A percentile compares a stretch with the other conserved stretches of the same genome.
Conservation (phyloP, 2,113 vertebrate species). For the Accipiter virgatus region DNA sequence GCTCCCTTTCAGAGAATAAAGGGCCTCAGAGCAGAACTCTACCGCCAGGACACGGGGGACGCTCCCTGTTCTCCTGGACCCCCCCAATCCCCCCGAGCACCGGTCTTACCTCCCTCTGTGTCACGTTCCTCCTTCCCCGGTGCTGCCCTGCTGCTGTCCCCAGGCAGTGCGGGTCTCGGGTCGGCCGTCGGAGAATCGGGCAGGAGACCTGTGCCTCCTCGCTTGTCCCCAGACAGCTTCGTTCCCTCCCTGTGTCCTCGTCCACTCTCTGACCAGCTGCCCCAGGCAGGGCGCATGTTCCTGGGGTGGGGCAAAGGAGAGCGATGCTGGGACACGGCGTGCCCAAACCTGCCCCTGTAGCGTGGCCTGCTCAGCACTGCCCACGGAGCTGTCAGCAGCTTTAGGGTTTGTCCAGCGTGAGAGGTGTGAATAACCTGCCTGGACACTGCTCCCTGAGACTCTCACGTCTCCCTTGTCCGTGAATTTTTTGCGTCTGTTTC, state of each 20-base stretch:
- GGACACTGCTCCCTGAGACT: background rate
- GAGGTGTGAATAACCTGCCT: background rate
- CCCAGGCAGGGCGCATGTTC: background rate
- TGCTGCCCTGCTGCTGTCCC: background rate
- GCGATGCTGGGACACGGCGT: fast-evolving
- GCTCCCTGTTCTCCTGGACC: background rate
- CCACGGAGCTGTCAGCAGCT: fast-evolving
- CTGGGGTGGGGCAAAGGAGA: background rate
- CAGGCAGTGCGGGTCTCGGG: background rate
- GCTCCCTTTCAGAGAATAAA: background rate
- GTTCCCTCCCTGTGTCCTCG: fast-evolving
- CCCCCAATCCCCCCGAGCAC: background rate
- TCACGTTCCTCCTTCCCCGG: background rate
- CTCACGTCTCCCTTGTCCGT: fast-evolving
- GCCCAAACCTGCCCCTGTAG: background rate
- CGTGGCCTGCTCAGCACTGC: background rate
- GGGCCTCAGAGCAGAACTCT: background rate
- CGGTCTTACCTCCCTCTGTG: background rate
- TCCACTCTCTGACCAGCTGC: background rate
- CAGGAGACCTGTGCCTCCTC: background rate
- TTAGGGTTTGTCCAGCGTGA: fast-evolving
- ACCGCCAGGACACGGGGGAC: background rate
- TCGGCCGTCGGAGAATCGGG: background rate
- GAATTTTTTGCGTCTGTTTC: background rate
- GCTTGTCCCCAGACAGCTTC: background rate